Evolutionary conservation across 1,140 invertebrate species (phyloP).

Genomic region (Eciton burchellii): DNA sequence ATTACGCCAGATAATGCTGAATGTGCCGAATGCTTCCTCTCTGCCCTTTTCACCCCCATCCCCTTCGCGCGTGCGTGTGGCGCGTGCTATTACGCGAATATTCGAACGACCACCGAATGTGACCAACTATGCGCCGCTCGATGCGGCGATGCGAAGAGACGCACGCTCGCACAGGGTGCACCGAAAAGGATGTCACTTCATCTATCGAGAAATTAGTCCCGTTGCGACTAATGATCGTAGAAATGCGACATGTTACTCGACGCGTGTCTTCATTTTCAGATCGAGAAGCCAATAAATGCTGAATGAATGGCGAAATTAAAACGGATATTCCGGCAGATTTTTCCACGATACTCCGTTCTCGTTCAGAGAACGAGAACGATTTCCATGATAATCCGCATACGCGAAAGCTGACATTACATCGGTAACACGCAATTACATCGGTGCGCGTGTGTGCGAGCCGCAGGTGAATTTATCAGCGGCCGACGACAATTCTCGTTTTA

Average conservation of each 20-base stretch:
- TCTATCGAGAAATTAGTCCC: not conserved
- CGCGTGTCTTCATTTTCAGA: too few species aligned
- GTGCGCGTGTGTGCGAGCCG: not conserved
- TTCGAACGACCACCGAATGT: conserved; percentile 47
- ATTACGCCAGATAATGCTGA: conserved; percentile 70
- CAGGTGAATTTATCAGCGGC: not conserved
- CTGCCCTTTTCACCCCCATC: conserved; percentile 29
- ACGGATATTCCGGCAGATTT: too few species aligned
- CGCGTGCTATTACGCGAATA: conserved; percentile 56
- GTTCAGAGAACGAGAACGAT: too few species aligned
- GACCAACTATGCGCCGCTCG: conserved; percentile 53
- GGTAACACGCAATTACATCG: too few species aligned
- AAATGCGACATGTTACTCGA: not conserved
- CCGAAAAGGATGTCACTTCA: not conserved
- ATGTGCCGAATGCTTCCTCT: too few species aligned
- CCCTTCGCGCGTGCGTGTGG: not conserved
- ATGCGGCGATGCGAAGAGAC: conserved; percentile 45
- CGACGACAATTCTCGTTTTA: not conserved
- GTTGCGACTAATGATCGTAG: not conserved
- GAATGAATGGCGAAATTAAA: too few species aligned
- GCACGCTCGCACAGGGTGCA: not conserved
- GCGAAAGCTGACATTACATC: not conserved
- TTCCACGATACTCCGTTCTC: too few species aligned
- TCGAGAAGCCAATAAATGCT: too few species aligned
- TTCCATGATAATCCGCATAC: not conserved